Percentiles rank a stretch among this genome's conserved stretches.
Evolutionary conservation across 64 coral and sea anemone species (phyloP).

Genomic region (Actinia tenebrosa): DNA sequence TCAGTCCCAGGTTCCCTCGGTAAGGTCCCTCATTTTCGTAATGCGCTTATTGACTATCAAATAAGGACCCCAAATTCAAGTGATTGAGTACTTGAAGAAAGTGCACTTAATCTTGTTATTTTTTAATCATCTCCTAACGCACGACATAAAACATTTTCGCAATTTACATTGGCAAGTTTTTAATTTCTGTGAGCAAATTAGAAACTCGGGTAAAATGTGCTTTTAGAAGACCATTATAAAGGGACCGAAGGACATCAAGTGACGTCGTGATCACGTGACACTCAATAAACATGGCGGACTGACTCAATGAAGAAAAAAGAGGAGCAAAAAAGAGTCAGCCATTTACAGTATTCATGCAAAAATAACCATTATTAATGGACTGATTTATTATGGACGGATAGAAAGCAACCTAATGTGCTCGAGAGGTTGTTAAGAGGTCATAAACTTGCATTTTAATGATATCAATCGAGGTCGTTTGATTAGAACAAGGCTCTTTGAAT

Average conservation of each 20-base stretch:
- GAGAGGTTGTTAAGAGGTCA: not conserved
- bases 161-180: no score
- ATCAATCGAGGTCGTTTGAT: not conserved
- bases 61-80: not conserved
- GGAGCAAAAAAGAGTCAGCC: not conserved
- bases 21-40: not conserved
- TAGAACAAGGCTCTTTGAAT: constrained; percentile 5
- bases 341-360: not conserved
- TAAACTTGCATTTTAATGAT: not conserved
- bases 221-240: not conserved
- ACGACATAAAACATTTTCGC: no score
- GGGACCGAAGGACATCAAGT: not conserved
- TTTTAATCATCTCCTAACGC: no score
- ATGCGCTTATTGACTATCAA: not conserved
- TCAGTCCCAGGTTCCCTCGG: constrained; percentile 14
- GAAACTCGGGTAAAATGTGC: no score
- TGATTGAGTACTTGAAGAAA: not conserved
- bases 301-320: constrained; percentile 9
- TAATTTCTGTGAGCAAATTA: no score
- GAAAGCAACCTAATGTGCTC: not conserved
- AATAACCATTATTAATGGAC: not conserved
- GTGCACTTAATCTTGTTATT: not conserved
- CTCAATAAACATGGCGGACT: constrained; percentile 89
- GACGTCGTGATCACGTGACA: constrained; percentile 63
- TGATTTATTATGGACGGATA: not conserved